A percentile compares a stretch with the other conserved stretches of the same genome.
Conservation (phyloP, 2,888 invertebrate genomes). For the Pasiphila rectangulata region DNA sequence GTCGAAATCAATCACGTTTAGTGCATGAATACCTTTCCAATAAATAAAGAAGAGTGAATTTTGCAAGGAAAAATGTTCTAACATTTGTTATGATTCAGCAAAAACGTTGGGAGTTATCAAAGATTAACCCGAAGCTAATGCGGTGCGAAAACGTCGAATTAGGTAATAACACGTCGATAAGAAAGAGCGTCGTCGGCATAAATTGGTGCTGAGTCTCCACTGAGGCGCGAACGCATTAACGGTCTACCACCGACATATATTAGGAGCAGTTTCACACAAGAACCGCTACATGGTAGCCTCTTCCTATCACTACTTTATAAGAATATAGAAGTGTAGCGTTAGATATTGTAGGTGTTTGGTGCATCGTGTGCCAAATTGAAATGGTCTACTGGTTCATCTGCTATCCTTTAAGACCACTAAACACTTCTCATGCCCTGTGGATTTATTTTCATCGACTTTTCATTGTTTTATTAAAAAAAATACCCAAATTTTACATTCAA, state of each 20-base stretch:
- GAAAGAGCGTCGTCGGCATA: constrained; percentile 62
- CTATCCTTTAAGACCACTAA: too few species aligned
- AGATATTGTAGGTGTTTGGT: too few species aligned
- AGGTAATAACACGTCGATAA: constrained; percentile 65
- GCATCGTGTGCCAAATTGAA: too few species aligned
- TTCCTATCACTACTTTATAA: too few species aligned
- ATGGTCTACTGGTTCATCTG: too few species aligned
- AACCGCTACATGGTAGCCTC: constrained; percentile 2
- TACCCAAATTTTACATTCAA: too few species aligned
- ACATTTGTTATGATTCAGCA: constrained; percentile 23
- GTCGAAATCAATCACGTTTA: constrained; percentile 17
- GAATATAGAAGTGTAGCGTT: too few species aligned
- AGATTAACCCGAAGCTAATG: constrained; percentile 58
- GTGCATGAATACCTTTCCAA: constrained; percentile 3
- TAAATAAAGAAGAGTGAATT: not conserved
- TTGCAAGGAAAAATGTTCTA: constrained; percentile 5
- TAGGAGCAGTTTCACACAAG: constrained; percentile 32
- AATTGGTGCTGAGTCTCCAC: constrained; percentile 65
- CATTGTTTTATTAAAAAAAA: too few species aligned
- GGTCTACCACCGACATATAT: constrained; percentile 49
- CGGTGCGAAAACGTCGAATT: constrained; percentile 63
- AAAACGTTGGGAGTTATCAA: constrained; percentile 35
- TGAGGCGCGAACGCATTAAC: constrained; percentile 65
- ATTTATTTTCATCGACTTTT: too few species aligned
- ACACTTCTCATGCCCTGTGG: too few species aligned